These are phyloP conservation scores for Tachysurus fulvidraco DNA, from an alignment of 2,113 vertebrate species.

Conservation along the genomic window DNA sequence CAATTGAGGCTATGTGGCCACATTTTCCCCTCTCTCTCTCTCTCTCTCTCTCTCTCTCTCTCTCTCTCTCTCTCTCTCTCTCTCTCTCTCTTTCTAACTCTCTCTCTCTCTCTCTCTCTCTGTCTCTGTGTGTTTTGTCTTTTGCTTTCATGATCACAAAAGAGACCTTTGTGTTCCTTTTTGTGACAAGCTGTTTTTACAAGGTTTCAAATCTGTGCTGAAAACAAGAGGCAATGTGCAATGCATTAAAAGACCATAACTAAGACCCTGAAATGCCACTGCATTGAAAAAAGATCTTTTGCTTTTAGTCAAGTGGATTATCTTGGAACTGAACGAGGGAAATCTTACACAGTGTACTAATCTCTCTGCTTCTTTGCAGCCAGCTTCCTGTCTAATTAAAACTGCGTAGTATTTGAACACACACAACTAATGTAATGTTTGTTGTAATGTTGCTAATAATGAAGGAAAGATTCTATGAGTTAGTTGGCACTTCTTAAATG, in stretches of 20 bases:
- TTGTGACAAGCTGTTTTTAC: constrained; percentile 1
- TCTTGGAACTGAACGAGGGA: constrained; percentile 12
- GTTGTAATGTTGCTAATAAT: background rate
- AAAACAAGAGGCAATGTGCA: constrained; percentile 19
- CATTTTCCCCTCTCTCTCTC: background rate
- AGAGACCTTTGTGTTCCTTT: background rate
- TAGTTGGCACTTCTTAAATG: background rate
- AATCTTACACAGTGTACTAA: background rate
- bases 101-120: background rate
- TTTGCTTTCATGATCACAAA: background rate
- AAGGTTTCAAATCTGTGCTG: background rate
- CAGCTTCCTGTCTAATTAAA: background rate
- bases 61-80: background rate
- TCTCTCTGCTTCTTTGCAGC: background rate
- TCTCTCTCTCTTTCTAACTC: background rate
- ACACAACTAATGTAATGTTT: background rate
- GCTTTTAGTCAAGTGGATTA: constrained; percentile 6
- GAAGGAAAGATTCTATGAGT: background rate
- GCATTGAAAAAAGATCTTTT: background rate
- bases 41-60: background rate
- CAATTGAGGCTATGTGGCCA: constrained; percentile 4
- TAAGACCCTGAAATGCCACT: background rate
- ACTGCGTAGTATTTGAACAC: background rate
- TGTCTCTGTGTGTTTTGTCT: background rate
- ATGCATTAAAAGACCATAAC: constrained; percentile 19